Evolutionary conservation across 2,113 vertebrate genomes (phyloP), one percentile per base, ranked within the genome.

Genomic region (Catharus minimus): DNA sequence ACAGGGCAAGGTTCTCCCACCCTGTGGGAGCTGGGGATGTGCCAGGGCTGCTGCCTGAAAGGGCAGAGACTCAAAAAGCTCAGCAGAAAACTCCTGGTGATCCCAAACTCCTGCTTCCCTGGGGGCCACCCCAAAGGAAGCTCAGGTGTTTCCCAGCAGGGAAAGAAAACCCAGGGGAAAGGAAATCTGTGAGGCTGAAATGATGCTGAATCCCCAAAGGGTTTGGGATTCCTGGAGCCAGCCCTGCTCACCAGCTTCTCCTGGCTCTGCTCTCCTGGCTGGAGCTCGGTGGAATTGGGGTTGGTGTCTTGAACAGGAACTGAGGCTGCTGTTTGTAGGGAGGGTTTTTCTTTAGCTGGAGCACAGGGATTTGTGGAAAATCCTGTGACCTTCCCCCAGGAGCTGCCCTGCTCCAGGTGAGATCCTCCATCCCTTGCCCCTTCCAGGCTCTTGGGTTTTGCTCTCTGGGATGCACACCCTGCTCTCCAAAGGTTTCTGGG

Each of bases 221-320:
- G 22, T 49, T 44, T 41, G 78, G 65, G 74, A 15, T 50, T 41
- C 18, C 65, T 30, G 56, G 20, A 30, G 30, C 49, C 53, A 53
- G 64, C 27, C 19, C 60, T 9, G 18, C 17, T 32, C 50, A 17
- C 4, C 57, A 33, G 62, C 79, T 39, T 53, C 14, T 50, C 15
- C 74, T 10, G 36, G 2, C 0, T 2, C 73, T 38, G 73, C 64
- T 41, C 14, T 56, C 15, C 74, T 10, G 36, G 2, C 0, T 2
- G 75, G 23, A 23, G 11, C 38, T 43, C 38, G 1, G 32, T 1
- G 41, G 2, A 0, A 10, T 9, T 0, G 6, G 20, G 39, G 0
- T 13, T 0, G 0, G 2, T 16, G 18, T 8, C 39, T 0, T 0
- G n/a, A 58, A 9, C 20, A 22, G 50, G n/a, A 5, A 8, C 22